Evolutionary conservation across 2,113 vertebrate genomes (phyloP), one percentile per base, ranked within the genome.

Genomic region (Aleadryas rufinucha): DNA sequence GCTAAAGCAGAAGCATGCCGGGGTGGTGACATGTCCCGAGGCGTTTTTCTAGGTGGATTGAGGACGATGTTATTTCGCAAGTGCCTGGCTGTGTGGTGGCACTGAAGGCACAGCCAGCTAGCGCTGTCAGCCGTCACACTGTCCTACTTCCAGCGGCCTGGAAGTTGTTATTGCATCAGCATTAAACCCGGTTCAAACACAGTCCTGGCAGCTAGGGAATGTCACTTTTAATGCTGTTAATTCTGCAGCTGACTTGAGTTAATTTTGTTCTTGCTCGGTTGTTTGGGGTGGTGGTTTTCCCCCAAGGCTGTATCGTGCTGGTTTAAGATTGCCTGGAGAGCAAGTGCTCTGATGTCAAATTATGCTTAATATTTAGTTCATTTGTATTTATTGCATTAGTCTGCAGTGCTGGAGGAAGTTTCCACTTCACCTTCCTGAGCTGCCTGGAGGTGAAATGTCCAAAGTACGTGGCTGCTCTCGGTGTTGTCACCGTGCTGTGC

Each of bases 141-240:
- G 95, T 92, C 95, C 96, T 96, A 97, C 93, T 97, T 97, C 93
- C 69, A 93, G 95, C 8, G 3, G 86, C 95, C 96, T 97, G 94
- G 89, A 96, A 97, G 96, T 96, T 90, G 93, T 92, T 95, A 87
- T 93, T 96, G 89, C 95, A 92, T 97, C 96, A 97, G 91, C 95
- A 87, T 93, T 74, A 86, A 90, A 95, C 95, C 80, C 4, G 0
- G 39, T 93, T 95, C 93, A 70, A 53, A 72, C 86, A 50, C 42
- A 52, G 42, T 70, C 76, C 72, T 86, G 76, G 84, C 89, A 87
- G 80, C 56, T 45, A 71, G 66, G 52, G 76, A 78, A 86, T 86
- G 94, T 66, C 86, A 89, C 93, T 93, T 89, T 75, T 91, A 74
- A 69, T 63, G 44, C 39, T 14, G 52, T 91, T 87, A 74, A 84